These are phyloP conservation scores for Polyodon spathula DNA, from an alignment of 2,113 vertebrate genomes.

Conservation along the genomic window DNA sequence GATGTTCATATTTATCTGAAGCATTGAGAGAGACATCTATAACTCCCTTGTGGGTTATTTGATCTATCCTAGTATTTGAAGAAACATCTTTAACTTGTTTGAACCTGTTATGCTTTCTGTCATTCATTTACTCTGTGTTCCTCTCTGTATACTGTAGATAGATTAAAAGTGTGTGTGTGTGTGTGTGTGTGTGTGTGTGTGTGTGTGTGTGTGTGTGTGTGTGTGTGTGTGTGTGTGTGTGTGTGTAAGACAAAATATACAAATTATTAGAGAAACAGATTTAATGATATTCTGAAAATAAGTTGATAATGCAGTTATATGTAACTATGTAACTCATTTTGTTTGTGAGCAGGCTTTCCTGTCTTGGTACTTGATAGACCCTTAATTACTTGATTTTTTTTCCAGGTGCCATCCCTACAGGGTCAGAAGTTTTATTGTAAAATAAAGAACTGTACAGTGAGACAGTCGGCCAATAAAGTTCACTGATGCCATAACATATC, in stretches of 20 bases:
- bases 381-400: conserved; percentile 9
- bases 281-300: too few species aligned
- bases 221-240: too few species aligned
- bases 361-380: conserved; percentile 10
- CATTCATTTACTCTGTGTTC: conserved; percentile 52
- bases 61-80: conserved; percentile 47
- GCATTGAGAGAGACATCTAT: too few species aligned
- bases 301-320: too few species aligned
- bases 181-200: too few species aligned
- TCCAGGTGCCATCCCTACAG: conserved; percentile 9
- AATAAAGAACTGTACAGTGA: conserved; percentile 9
- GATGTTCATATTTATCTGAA: conserved; percentile 42
- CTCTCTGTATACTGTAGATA: too few species aligned
- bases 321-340: too few species aligned
- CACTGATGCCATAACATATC: conserved; percentile 12
- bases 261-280: too few species aligned
- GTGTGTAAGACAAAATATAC: too few species aligned
- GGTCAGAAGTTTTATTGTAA: conserved; percentile 9
- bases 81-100: conserved; percentile 55
- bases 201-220: too few species aligned
- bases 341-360: neutral
- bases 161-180: too few species aligned
- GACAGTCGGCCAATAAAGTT: conserved; percentile 10
- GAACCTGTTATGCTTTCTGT: conserved; percentile 48
- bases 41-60: conserved; percentile 46